These are phyloP conservation scores for Tamias sibiricus DNA, from an alignment of 2,113 vertebrate genomes.

Conservation along the genomic window DNA sequence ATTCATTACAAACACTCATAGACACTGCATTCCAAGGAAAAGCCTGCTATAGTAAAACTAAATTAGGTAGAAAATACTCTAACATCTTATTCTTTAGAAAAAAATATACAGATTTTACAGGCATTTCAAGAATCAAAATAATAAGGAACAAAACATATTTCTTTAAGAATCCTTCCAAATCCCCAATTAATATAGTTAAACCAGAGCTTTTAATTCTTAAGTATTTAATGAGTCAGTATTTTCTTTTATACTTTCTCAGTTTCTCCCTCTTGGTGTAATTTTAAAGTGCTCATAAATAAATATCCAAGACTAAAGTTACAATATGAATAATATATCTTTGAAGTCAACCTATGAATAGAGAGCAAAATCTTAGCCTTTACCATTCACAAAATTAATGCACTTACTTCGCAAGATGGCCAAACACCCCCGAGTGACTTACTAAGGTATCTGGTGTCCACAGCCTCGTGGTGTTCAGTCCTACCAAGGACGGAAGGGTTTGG, in stretches of 20 bases:
- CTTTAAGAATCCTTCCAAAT: constrained; percentile 49
- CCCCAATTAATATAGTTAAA: constrained; percentile 38
- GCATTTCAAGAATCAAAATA: not conserved
- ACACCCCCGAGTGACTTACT: constrained; percentile 86
- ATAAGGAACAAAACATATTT: constrained; percentile 44
- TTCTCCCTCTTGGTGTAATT: constrained; percentile 29
- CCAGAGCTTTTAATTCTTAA: constrained; percentile 63
- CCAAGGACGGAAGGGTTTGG: constrained; percentile 94
- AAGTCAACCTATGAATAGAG: constrained; percentile 58
- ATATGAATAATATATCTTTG: constrained; percentile 52
- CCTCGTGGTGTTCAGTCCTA: constrained; percentile 92
- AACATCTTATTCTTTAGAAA: not conserved
- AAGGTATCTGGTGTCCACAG: constrained; percentile 85
- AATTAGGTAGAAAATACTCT: not conserved
- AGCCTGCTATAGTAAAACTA: constrained; percentile 38
- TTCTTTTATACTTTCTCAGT: constrained; percentile 45
- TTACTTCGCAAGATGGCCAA: constrained; percentile 40
- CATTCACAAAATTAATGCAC: not conserved
- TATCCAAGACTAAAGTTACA: constrained; percentile 74
- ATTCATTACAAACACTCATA: constrained; percentile 29
- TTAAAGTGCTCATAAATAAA: constrained; percentile 68
- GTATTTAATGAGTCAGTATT: constrained; percentile 68
- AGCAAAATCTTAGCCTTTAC: constrained; percentile 62
- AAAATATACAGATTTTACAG: not conserved
- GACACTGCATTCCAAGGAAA: not conserved